A percentile compares a stretch with the other conserved stretches of the same genome.
These are phyloP conservation scores for Cetonia aurata DNA, from an alignment of 2,888 invertebrate genomes.

Conservation along the genomic window DNA sequence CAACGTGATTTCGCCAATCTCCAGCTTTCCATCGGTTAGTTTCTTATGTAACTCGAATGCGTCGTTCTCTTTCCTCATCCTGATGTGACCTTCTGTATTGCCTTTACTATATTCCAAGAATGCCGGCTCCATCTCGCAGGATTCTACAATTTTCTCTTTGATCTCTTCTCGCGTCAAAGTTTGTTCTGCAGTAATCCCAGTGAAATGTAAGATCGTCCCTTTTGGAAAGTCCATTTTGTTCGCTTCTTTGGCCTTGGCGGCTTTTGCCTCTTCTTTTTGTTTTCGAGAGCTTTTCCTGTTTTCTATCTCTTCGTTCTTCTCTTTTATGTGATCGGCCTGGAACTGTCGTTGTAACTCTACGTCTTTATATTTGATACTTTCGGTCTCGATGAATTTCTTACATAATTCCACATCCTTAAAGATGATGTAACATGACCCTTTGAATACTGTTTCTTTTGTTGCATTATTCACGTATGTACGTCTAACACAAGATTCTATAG, in stretches of 20 bases:
- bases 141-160: conserved; percentile 75
- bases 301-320: conserved; percentile 77
- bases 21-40: conserved; percentile 70
- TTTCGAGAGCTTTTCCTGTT: conserved; percentile 69
- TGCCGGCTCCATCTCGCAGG: conserved; percentile 74
- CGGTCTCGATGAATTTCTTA: conserved; percentile 79
- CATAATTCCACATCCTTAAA: conserved; percentile 87
- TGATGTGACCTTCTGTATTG: conserved; percentile 79
- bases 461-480: conserved; percentile 73
- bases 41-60: conserved; percentile 76
- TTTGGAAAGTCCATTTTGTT: conserved; percentile 73
- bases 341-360: conserved; percentile 76
- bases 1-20: conserved; percentile 58
- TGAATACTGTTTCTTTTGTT: conserved; percentile 78
- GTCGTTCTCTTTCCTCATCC: conserved; percentile 77
- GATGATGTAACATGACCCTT: conserved; percentile 93
- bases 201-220: conserved; percentile 81
- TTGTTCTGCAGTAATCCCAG: conserved; percentile 71
- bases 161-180: conserved; percentile 78
- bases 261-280: conserved; percentile 69
- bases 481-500: conserved; percentile 75
- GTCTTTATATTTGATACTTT: conserved; percentile 75
- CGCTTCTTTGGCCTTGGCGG: conserved; percentile 53
- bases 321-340: conserved; percentile 77
- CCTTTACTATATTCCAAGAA: conserved; percentile 84